phyloP scores from a whole-genome alignment of 2,113 vertebrate species.

The Struthio camelus region DNA sequence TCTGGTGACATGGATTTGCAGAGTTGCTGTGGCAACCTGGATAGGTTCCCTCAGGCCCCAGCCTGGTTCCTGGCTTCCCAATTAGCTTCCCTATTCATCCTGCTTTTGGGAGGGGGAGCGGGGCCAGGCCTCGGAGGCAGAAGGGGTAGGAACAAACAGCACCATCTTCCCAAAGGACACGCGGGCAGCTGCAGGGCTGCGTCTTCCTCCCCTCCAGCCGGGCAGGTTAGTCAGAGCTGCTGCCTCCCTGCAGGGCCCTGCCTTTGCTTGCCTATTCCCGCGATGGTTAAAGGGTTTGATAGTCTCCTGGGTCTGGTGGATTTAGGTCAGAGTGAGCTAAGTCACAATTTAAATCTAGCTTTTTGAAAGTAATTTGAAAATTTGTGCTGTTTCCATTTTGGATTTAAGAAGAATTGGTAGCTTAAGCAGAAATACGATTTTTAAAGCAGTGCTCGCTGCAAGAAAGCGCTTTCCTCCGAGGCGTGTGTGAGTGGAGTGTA shows the following conservation, averaged over 20 bases:
- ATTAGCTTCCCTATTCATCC: neutral
- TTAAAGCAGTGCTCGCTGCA: neutral
- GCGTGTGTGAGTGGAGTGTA: neutral
- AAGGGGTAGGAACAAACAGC: neutral
- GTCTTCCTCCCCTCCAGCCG: neutral
- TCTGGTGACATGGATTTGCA: neutral
- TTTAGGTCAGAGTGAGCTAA: neutral
- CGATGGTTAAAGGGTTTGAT: neutral
- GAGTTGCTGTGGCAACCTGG: conserved; percentile 39
- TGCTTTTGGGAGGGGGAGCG: neutral
- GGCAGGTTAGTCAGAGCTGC: accelerated
- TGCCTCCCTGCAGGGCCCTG: neutral
- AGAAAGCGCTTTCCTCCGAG: neutral
- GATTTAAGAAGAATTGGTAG: neutral
- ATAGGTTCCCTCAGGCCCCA: neutral
- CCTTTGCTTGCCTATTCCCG: neutral
- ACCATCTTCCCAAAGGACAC: neutral
- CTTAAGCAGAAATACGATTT: neutral
- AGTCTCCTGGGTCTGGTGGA: neutral
- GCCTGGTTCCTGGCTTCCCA: neutral
- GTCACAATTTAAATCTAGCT: neutral
- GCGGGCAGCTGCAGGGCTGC: accelerated
- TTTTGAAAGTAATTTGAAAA: neutral
- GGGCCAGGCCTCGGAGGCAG: neutral
- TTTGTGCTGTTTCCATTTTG: neutral